Evolutionary conservation across 1,140 invertebrate species (phyloP), one percentile per base, ranked within the genome.

Genomic region (Bombyx mori): DNA sequence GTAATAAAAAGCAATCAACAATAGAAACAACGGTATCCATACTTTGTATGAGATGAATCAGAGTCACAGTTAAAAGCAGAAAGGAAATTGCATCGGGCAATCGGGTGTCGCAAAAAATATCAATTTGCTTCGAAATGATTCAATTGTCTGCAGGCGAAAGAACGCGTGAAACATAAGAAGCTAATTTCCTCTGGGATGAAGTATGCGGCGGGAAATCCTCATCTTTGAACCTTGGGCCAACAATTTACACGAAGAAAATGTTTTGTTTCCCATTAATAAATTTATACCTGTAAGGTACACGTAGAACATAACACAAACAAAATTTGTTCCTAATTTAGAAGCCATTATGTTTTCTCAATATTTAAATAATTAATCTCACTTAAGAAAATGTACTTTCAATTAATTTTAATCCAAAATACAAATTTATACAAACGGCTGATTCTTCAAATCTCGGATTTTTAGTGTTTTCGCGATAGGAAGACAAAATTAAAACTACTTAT

Each of bases 111-210:
- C 57, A 79, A 81, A 78, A 78, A 77, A 76, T 72, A 77, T 69
- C 63, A 80, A 73, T 79, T 74, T 69, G 57, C 63, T 58, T 71
- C 54, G 52, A 54, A 63, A 69, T 6, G 66, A 79, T 79, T 75
- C 68, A 74, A n/a, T 77, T 75, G 68, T 71, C 64, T 69, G 59
- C 65, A 53, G 56, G 60, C 58, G 59, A 57, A 61, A 63, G 54
- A 64, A 71, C 65, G 69, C 71, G 68, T 73, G 66, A 71, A 75
- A 75, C 68, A 73, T 66, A 71, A 79, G 71, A 72, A 70, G 58
- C 63, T 79, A 76, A 82, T 84, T 81, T 81, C 79, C 76, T 80
- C 60, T 64, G 73, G 77, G 74, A 79, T 69, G 62, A 56, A 62
- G 60, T 63, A 60, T 62, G 66, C 56, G 54, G 61, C 64, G 75